Percentiles rank a stretch among this genome's conserved stretches.
Conservation (phyloP, 2,797 vertebrate genomes). For the Fistularia tabacaria region DNA sequence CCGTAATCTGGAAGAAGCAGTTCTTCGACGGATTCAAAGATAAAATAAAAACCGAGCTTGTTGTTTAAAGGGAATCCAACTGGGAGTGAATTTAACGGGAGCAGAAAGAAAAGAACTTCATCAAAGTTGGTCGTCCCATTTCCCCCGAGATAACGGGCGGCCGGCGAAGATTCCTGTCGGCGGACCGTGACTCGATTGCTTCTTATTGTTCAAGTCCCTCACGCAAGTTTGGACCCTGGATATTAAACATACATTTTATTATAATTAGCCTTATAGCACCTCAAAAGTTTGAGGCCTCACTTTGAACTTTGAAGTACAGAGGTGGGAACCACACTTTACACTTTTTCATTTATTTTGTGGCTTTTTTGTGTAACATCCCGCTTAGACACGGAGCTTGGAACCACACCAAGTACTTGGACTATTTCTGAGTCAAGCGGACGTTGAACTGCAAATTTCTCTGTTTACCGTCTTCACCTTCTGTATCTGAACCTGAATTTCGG, state of each 20-base stretch:
- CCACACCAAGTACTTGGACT: too few species aligned
- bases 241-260: not conserved
- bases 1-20: slow-evolving; percentile 20
- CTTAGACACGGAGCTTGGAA: too few species aligned
- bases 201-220: slow-evolving; percentile 5
- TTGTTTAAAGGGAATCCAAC: slow-evolving; percentile 36
- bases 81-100: slow-evolving; percentile 41
- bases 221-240: not conserved
- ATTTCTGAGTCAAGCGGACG: too few species aligned
- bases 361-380: too few species aligned
- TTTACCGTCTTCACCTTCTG: too few species aligned
- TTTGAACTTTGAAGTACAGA: not conserved
- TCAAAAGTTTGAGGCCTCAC: not conserved
- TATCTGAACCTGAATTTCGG: too few species aligned
- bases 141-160: slow-evolving; percentile 8
- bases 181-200: slow-evolving; percentile 9
- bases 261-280: not conserved
- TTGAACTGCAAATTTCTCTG: too few species aligned
- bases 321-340: too few species aligned
- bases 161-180: slow-evolving; percentile 1
- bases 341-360: too few species aligned
- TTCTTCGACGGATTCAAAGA: slow-evolving; percentile 26
- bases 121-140: slow-evolving; percentile 20
- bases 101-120: slow-evolving; percentile 28
- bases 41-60: slow-evolving; percentile 21